Conservation (phyloP, 2,113 vertebrate genomes). For the Leptobrachium ailaonicum region DNA sequence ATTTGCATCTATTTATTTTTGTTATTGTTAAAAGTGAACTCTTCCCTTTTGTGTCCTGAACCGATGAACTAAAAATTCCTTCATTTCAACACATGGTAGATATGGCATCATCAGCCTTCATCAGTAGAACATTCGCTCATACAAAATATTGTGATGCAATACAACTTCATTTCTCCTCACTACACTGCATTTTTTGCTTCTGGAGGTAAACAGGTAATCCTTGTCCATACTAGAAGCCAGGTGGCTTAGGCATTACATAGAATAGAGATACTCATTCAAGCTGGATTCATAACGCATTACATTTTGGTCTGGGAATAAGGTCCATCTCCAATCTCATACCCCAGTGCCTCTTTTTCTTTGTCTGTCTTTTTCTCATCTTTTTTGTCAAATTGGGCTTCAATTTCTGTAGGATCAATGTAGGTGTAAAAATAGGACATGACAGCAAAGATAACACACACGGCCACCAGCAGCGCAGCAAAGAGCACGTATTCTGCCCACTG, state of each 20-base stretch:
- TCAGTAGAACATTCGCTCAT: not conserved
- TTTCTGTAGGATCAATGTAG: slow-evolving; percentile 80
- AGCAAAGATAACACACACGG: slow-evolving; percentile 85
- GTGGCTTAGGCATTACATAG: not conserved
- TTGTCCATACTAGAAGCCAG: not conserved
- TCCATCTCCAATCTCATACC: slow-evolving; percentile 24
- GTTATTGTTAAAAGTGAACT: not conserved
- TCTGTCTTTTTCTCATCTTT: slow-evolving; percentile 61
- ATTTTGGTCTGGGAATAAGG: slow-evolving; percentile 59
- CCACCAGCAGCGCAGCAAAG: slow-evolving; percentile 84
- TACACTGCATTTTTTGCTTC: not conserved
- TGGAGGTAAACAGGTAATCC: not conserved
- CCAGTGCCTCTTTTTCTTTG: slow-evolving; percentile 6
- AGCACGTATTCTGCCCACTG: slow-evolving; percentile 92
- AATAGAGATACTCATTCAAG: slow-evolving; percentile 6
- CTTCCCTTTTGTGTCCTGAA: not conserved
- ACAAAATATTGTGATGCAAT: not conserved
- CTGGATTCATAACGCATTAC: slow-evolving; percentile 56
- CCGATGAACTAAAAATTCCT: not conserved
- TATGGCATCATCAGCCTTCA: not conserved
- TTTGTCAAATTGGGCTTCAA: slow-evolving; percentile 78
- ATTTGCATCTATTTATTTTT: too few relatives aligned
- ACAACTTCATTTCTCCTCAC: not conserved
- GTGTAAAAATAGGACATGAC: slow-evolving; percentile 90
- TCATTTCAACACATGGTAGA: not conserved